A percentile compares a stretch with the other conserved stretches of the same genome.
phyloP scores from a whole-genome alignment of 2,888 invertebrate genomes.

The Globia sparganii region DNA sequence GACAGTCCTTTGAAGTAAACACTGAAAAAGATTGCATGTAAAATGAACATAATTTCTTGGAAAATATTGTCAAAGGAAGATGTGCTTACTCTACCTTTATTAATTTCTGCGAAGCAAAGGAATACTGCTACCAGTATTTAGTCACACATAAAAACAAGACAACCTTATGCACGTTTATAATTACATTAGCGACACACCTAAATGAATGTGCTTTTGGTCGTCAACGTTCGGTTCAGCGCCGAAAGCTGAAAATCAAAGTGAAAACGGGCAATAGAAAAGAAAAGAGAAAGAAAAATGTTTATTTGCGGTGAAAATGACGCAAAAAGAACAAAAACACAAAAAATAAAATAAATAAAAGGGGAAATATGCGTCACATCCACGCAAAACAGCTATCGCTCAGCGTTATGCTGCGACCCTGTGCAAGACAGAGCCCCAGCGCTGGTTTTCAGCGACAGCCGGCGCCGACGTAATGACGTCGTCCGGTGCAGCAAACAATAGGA shows the following conservation, averaged over 20 bases:
- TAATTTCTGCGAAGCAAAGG: conserved; percentile 3
- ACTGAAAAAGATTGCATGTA: not conserved
- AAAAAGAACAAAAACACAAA: too few relatives aligned
- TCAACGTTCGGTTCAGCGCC: not conserved
- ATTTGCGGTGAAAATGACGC: too few relatives aligned
- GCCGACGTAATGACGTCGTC: too few relatives aligned
- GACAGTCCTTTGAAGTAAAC: conserved; percentile 1
- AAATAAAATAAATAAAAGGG: too few relatives aligned
- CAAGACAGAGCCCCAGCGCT: too few relatives aligned
- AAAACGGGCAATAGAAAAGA: not conserved
- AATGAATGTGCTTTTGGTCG: not conserved
- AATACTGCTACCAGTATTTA: conserved; percentile 2
- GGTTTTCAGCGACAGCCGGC: too few relatives aligned
- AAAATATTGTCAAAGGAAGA: conserved; percentile 8
- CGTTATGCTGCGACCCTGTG: too few relatives aligned
- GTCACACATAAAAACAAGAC: not conserved
- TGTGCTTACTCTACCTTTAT: conserved; percentile 1
- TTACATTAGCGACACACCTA: not conserved
- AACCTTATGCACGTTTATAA: not conserved
- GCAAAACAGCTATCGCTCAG: too few relatives aligned
- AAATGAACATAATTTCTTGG: not conserved
- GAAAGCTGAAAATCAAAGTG: not conserved
- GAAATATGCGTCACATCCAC: too few relatives aligned
- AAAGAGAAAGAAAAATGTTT: too few relatives aligned
- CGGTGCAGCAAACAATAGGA: too few relatives aligned